A percentile compares a stretch with the other conserved stretches of the same genome.
phyloP scores from a whole-genome alignment of 2,888 invertebrate genomes.

The Hemicrepidius hirtus region DNA sequence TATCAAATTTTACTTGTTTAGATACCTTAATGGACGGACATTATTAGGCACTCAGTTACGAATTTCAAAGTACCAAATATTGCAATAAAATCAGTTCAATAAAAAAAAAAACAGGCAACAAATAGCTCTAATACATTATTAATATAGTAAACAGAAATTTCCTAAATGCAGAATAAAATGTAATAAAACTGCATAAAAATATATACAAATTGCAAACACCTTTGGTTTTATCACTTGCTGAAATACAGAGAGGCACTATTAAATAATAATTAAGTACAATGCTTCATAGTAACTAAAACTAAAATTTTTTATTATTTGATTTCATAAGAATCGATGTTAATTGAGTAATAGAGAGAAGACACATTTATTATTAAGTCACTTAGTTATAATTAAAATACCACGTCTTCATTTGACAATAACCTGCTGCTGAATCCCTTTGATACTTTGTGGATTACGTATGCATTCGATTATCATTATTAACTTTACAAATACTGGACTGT shows the following conservation, averaged over 20 bases:
- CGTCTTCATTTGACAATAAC: too few relatives aligned
- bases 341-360: neutral
- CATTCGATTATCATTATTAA: too few relatives aligned
- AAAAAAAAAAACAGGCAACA: slow-evolving; percentile 14
- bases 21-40: slow-evolving; percentile 49
- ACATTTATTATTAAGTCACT: neutral
- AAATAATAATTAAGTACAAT: slow-evolving; percentile 34
- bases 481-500: too few relatives aligned
- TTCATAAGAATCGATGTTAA: too few relatives aligned
- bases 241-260: slow-evolving; percentile 15
- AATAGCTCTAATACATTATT: slow-evolving; percentile 2
- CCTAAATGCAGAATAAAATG: slow-evolving; percentile 15
- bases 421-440: too few relatives aligned
- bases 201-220: slow-evolving; percentile 55
- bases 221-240: slow-evolving; percentile 56
- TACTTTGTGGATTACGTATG: too few relatives aligned
- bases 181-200: slow-evolving; percentile 26
- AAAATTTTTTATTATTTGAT: neutral
- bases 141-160: slow-evolving; percentile 4
- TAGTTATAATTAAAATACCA: too few relatives aligned
- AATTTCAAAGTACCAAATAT: slow-evolving; percentile 17
- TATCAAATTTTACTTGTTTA: slow-evolving; percentile 32
- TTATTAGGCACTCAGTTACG: slow-evolving; percentile 45
- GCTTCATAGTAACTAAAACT: neutral
- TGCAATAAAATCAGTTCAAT: neutral